Evolutionary conservation across 2,113 vertebrate genomes (phyloP).

Genomic region (Nibea coibor): DNA sequence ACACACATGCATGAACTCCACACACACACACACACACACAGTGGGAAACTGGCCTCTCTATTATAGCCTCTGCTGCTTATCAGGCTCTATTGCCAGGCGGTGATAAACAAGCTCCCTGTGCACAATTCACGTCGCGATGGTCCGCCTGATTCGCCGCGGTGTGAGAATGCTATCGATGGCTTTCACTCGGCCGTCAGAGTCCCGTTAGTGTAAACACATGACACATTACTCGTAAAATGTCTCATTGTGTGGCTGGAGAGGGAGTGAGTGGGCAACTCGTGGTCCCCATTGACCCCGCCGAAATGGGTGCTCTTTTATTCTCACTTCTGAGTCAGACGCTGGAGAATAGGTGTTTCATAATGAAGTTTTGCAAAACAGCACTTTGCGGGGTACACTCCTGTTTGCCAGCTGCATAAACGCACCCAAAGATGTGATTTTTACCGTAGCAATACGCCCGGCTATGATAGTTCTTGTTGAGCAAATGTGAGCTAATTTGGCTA

Average conservation of each 20-base stretch:
- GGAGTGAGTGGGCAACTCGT: conserved; percentile 66
- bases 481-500: conserved; percentile 64
- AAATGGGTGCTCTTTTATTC: conserved; percentile 62
- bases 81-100: conserved; percentile 66
- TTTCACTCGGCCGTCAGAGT: conserved; percentile 50
- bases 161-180: conserved; percentile 73
- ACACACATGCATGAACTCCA: conserved; percentile 9
- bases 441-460: conserved; percentile 46
- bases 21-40: conserved; percentile 34
- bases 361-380: conserved; percentile 72
- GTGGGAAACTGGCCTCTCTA: conserved; percentile 58
- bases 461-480: conserved; percentile 45
- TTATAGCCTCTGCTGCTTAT: conserved; percentile 76
- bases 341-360: conserved; percentile 66
- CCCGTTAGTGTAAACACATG: conserved; percentile 72
- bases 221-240: conserved; percentile 72
- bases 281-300: conserved; percentile 63
- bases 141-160: conserved; percentile 55
- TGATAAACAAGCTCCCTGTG: conserved; percentile 68
- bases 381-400: conserved; percentile 48
- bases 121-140: conserved; percentile 61
- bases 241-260: conserved; percentile 74
- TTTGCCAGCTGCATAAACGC: conserved; percentile 66
- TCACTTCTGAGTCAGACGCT: conserved; percentile 68
- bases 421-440: conserved; percentile 61